These are phyloP conservation scores for Centroberyx gerrardi DNA, from an alignment of 2,797 vertebrate species.

Conservation along the genomic window DNA sequence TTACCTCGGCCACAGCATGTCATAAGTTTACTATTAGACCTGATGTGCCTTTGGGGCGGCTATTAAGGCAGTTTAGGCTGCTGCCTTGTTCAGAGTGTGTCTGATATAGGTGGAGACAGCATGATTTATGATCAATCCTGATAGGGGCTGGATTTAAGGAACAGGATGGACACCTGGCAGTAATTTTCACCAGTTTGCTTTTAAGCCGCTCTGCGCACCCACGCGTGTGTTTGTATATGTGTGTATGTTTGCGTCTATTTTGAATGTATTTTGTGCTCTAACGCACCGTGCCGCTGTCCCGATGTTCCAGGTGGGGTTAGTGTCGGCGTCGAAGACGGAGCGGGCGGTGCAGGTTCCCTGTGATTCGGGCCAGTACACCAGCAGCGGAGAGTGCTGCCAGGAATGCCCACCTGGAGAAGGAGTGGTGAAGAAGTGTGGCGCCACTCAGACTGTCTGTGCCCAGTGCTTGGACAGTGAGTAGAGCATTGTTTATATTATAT, in stretches of 20 bases:
- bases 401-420: conserved; percentile 94
- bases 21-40: conserved; percentile 59
- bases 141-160: conserved; percentile 33
- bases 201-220: neutral
- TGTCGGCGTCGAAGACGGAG: conserved; percentile 76
- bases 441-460: conserved; percentile 90
- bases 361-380: conserved; percentile 83
- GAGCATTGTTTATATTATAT: neutral
- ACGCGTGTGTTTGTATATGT: neutral
- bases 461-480: conserved; percentile 98
- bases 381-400: conserved; percentile 89
- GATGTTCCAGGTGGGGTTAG: conserved; percentile 82
- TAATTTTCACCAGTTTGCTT: conserved; percentile 63
- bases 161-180: conserved; percentile 65
- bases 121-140: conserved; percentile 69
- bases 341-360: conserved; percentile 82
- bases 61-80: conserved; percentile 57
- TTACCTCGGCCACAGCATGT: conserved; percentile 38
- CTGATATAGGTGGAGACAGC: conserved; percentile 37
- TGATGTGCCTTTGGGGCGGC: conserved; percentile 58
- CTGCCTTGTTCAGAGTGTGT: conserved; percentile 46
- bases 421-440: conserved; percentile 87
- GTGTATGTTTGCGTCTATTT: conserved; percentile 9
- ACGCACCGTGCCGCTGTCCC: conserved; percentile 29
- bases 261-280: neutral